These are phyloP conservation scores for Corythornis cristatus DNA, from an alignment of 2,113 vertebrate species.

Conservation along the genomic window DNA sequence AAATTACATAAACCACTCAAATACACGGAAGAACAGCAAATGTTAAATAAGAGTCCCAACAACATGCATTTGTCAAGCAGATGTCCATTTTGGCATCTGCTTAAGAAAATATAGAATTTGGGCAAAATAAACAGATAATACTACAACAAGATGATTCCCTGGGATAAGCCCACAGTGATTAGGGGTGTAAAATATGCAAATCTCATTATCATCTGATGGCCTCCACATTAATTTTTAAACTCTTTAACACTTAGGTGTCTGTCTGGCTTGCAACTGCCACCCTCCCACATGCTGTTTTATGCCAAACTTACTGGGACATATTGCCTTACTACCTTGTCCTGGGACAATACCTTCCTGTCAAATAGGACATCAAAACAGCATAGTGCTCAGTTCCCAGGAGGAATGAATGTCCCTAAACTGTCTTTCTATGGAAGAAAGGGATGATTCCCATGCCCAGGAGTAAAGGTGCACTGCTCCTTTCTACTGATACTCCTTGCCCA, in stretches of 20 bases:
- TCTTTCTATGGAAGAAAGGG: not conserved
- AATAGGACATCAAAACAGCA: not conserved
- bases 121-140: not conserved
- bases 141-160: not conserved
- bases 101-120: not conserved
- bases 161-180: not conserved
- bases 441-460: not conserved
- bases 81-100: not conserved
- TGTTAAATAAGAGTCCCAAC: not conserved
- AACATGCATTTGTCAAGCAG: not conserved
- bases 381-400: rapidly evolving
- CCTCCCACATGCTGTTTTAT: not conserved
- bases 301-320: not conserved
- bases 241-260: not conserved
- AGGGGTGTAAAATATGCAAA: not conserved
- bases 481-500: rapidly evolving
- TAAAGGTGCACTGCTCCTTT: not conserved
- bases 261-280: not conserved
- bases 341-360: not conserved
- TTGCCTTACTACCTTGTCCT: not conserved
- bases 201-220: not conserved
- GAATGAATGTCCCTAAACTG: not conserved
- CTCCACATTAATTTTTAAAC: not conserved
- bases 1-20: not conserved
- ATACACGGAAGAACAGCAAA: not conserved